A percentile compares a stretch with the other conserved stretches of the same genome.
Evolutionary conservation across 2,888 invertebrate species (phyloP).

Genomic region (Gryllus longicercus): DNA sequence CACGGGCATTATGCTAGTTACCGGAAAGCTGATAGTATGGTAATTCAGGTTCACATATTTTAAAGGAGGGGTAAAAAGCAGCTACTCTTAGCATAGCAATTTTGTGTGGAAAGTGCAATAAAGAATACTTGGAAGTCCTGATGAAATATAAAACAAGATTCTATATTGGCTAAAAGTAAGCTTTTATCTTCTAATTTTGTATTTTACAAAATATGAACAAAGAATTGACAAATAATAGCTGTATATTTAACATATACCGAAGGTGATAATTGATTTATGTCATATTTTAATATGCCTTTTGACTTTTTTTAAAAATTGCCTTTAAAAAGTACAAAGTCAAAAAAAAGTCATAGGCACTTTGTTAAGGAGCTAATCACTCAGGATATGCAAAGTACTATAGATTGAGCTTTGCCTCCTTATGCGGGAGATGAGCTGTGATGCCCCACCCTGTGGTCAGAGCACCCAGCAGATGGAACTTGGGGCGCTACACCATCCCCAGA

Average conservation of each 20-base stretch:
- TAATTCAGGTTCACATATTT: conserved; percentile 22
- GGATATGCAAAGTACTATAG: conserved; percentile 32
- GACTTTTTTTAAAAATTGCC: conserved; percentile 36
- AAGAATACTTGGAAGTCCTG: conserved; percentile 24
- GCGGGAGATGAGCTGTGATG: not conserved
- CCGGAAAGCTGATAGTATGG: conserved; percentile 24
- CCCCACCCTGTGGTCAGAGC: not conserved
- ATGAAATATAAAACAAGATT: conserved; percentile 3
- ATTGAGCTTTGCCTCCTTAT: not conserved
- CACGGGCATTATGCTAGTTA: conserved; percentile 34
- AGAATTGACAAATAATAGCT: conserved; percentile 29
- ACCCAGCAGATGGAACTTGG: conserved; percentile 21
- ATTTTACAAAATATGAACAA: conserved; percentile 30
- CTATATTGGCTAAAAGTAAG: conserved; percentile 24
- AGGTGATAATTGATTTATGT: conserved; percentile 31
- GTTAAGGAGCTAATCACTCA: conserved; percentile 36
- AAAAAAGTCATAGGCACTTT: conserved; percentile 37
- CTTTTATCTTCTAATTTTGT: conserved; percentile 35
- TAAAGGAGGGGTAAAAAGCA: not conserved
- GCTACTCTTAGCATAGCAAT: not conserved
- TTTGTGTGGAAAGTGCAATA: conserved; percentile 33
- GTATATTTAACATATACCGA: conserved; percentile 29
- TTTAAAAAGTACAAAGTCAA: conserved; percentile 39
- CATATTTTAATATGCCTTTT: conserved; percentile 37
- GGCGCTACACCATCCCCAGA: conserved; percentile 27